Evolutionary conservation across 2,797 vertebrate species (phyloP).

Genomic region (Podargus strigoides): DNA sequence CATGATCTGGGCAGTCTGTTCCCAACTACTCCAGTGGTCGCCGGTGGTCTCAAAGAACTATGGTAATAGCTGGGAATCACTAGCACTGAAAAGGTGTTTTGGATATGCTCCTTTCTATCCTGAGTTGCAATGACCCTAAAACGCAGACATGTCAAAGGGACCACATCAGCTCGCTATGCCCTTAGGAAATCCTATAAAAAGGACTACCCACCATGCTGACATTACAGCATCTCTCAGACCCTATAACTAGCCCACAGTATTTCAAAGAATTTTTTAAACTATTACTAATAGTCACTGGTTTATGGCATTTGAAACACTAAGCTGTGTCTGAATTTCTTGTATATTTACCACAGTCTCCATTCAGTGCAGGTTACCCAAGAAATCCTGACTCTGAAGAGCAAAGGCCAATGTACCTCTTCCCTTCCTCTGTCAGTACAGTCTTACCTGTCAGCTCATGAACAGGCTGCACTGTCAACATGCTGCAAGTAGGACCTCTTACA

Average conservation of each 20-base stretch:
- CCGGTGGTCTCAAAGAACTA: not conserved
- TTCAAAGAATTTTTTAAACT: not conserved
- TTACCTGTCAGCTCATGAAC: not conserved
- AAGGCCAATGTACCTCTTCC: not conserved
- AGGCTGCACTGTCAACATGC: not conserved
- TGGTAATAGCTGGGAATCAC: not conserved
- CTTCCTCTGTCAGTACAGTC: not conserved
- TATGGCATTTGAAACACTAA: not conserved
- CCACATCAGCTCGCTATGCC: not conserved
- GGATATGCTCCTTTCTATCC: not conserved
- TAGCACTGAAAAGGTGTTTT: not conserved
- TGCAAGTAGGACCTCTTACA: not conserved
- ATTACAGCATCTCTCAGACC: not conserved
- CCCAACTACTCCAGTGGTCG: not conserved
- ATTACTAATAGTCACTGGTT: not conserved
- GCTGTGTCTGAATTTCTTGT: not conserved
- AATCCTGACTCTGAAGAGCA: not conserved
- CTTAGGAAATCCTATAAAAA: not conserved
- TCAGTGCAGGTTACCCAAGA: not conserved
- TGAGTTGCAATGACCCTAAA: not conserved
- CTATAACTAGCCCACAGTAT: not conserved
- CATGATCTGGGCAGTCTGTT: not conserved
- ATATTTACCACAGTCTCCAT: not conserved
- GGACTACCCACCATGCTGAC: not conserved
- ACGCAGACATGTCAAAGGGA: not conserved